Conservation (phyloP, 1,140 invertebrate genomes). For the Venustaconcha ellipsiformis region DNA sequence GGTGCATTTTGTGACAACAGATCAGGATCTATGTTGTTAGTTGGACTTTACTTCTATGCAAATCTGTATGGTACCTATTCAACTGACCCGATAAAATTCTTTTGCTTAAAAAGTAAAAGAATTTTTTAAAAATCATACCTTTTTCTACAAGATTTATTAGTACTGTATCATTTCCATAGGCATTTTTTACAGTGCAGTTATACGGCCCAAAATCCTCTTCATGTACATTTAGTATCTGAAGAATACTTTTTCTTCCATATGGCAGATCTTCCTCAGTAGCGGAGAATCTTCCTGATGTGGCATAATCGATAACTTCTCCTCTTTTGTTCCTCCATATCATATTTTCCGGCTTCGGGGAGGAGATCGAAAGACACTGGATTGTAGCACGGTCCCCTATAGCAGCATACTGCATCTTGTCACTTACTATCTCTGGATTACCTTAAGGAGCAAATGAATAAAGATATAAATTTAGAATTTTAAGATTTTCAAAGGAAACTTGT, state of each 20-base stretch:
- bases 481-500: no score
- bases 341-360: conserved; percentile 87
- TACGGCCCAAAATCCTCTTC: conserved; percentile 90
- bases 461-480: background rate
- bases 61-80: no score
- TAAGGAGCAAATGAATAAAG: conserved; percentile 32
- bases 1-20: no score
- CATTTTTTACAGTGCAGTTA: conserved; percentile 93
- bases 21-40: no score
- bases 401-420: conserved; percentile 87
- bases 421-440: conserved; percentile 86
- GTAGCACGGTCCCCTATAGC: conserved; percentile 82
- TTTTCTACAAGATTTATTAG: conserved; percentile 87
- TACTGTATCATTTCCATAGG: conserved; percentile 86
- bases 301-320: conserved; percentile 81
- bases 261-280: conserved; percentile 72
- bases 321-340: conserved; percentile 79
- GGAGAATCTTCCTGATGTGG: conserved; percentile 64
- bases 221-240: conserved; percentile 86
- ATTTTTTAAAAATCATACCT: conserved; percentile 73
- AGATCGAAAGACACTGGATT: conserved; percentile 89
- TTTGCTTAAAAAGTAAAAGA: no score
- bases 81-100: no score
- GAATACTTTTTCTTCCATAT: conserved; percentile 80
- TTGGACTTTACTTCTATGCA: no score